Evolutionary conservation across 2,888 invertebrate genomes (phyloP), one percentile per base, ranked within the genome.

Genomic region (Iphiclides podalirius): DNA sequence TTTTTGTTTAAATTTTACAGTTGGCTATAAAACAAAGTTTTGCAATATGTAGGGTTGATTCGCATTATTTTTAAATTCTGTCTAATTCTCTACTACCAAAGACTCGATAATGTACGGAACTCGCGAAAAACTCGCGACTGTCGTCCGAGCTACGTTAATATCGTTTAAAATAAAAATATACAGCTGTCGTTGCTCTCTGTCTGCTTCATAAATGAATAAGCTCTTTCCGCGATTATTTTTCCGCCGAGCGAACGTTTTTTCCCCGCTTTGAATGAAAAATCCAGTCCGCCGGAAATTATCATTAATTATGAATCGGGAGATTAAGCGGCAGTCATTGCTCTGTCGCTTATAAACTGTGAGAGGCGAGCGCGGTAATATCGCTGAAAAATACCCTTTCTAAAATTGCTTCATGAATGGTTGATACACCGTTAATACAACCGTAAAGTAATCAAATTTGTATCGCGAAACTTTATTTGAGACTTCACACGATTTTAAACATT

Each of bases 251-350:
- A 68, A 67, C 55, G 82, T 84, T 83, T 83, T 80, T 67, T 66
- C n/a, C n/a, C 11, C 73, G 72, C 61, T 35, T 36, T 68, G 66
- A 70, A 67, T 74, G 71, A 78, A 84, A 83, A 84, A 76, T 77
- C 80, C 76, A 67, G 63, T 70, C 73, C 64, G 72, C 70, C 84
- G 88, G 89, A 88, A 80, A 88, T 88, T 84, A 81, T 79, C 86
- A 81, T 88, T 86, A 87, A 88, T 88, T 87, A 87, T 86, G 79
- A 76, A 85, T 77, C 76, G 63, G 70, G 67, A 60, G 54, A 56
- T 67, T 68, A 71, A 61, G 64, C 63, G 60, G 61, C 68, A 74
- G 71, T 70, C 69, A 70, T 64, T 61, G 67, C 60, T 62, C 61
- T 72, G 76, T 76, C 74, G 70, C 62, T 69, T 75, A 79, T 75